phyloP scores from a whole-genome alignment of 1,140 invertebrate genomes.

The Saccostrea cuccullata region DNA sequence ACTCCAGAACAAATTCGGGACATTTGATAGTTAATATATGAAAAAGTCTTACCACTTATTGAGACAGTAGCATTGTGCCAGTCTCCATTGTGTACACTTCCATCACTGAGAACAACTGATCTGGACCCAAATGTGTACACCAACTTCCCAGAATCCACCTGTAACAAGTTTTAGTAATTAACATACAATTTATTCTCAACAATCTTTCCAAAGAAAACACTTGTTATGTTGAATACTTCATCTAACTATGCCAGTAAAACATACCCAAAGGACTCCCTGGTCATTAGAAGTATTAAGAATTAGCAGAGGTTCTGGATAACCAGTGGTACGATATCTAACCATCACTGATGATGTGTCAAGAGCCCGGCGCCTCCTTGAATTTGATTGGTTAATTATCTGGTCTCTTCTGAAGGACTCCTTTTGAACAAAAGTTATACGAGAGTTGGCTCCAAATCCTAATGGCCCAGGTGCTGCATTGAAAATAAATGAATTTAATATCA shows the following conservation, averaged over 20 bases:
- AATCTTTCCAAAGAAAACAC: neutral
- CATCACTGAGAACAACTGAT: conserved; percentile 41
- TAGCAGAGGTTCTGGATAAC: conserved; percentile 87
- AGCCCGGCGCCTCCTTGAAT: conserved; percentile 53
- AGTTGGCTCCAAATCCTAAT: conserved; percentile 87
- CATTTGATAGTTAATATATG: neutral
- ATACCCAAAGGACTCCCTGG: conserved; percentile 63
- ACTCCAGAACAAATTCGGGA: no score
- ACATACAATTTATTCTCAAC: neutral
- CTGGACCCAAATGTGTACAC: neutral
- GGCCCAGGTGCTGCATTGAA: conserved; percentile 84
- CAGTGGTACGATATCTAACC: conserved; percentile 89
- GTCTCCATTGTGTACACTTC: conserved; percentile 59
- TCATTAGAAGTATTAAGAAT: conserved; percentile 42
- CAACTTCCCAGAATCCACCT: neutral
- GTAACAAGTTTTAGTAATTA: neutral
- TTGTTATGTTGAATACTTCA: neutral
- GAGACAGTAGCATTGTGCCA: conserved; percentile 72
- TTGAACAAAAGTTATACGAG: conserved; percentile 88
- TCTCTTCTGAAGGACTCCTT: conserved; percentile 91
- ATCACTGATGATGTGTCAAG: conserved; percentile 80
- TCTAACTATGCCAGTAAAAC: conserved; percentile 34
- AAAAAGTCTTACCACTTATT: conserved; percentile 48
- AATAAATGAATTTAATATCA: neutral
- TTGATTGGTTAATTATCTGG: conserved; percentile 79